Conservation (phyloP, 2,113 vertebrate genomes). For the Amphiprion ocellaris region DNA sequence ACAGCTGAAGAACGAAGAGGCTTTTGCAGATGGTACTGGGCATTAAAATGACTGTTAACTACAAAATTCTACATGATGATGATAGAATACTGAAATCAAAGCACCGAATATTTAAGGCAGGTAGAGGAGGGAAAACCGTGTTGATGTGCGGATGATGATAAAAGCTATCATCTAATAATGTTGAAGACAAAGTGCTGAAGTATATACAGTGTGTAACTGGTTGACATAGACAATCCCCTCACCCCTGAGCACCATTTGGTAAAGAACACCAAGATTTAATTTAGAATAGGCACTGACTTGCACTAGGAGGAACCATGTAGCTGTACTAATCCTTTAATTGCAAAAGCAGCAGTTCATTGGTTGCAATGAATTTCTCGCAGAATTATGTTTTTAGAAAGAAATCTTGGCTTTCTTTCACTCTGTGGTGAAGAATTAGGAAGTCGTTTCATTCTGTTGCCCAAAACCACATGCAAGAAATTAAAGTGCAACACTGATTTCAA, state of each 20-base stretch:
- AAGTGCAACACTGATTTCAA: constrained; percentile 53
- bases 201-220: neutral
- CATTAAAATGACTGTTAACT: constrained; percentile 33
- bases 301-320: neutral
- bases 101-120: neutral
- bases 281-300: neutral
- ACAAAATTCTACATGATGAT: constrained; percentile 12
- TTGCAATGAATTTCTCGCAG: neutral
- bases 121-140: constrained; percentile 12
- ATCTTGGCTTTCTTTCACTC: constrained; percentile 67
- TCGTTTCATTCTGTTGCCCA: constrained; percentile 55
- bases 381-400: constrained; percentile 11
- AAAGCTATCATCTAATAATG: constrained; percentile 17
- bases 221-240: constrained; percentile 20
- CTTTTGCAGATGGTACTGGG: constrained; percentile 69
- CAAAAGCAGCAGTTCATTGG: neutral
- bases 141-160: constrained; percentile 13
- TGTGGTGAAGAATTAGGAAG: constrained; percentile 8
- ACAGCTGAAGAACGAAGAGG: constrained; percentile 47
- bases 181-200: constrained; percentile 13
- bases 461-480: constrained; percentile 81
- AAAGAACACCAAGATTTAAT: constrained; percentile 73
- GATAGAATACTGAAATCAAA: neutral
- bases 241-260: constrained; percentile 13
- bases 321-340: neutral